Conservation (phyloP, 2,888 invertebrate species). For the Eumerus sabulonum region DNA sequence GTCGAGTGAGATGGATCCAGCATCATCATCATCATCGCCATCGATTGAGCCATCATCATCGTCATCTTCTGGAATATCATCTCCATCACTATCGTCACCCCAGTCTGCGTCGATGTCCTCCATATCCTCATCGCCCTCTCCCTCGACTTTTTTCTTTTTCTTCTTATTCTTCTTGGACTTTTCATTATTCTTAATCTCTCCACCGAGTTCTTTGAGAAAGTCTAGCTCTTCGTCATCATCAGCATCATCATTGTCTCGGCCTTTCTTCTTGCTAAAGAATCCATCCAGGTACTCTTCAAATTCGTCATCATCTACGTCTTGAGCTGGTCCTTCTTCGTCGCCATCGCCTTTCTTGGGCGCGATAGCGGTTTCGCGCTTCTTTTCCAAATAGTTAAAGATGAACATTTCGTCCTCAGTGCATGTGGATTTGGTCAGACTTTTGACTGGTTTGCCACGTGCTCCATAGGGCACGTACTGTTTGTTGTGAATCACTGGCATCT, state of each 20-base stretch:
- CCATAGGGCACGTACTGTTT: slow-evolving; percentile 87
- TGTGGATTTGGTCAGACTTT: slow-evolving; percentile 83
- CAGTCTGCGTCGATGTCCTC: slow-evolving; percentile 75
- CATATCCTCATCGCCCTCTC: slow-evolving; percentile 76
- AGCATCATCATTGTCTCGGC: slow-evolving; percentile 80
- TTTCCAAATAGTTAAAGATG: slow-evolving; percentile 82
- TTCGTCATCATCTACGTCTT: slow-evolving; percentile 84
- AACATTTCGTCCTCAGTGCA: slow-evolving; percentile 93
- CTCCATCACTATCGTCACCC: slow-evolving; percentile 76
- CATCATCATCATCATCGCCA: slow-evolving; percentile 72
- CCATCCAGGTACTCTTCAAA: slow-evolving; percentile 80
- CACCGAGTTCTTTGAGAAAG: slow-evolving; percentile 84
- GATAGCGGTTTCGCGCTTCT: slow-evolving; percentile 78
- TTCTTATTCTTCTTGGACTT: slow-evolving; percentile 70
- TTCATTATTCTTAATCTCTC: slow-evolving; percentile 74
- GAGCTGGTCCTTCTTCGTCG: slow-evolving; percentile 81
- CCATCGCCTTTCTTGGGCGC: slow-evolving; percentile 70
- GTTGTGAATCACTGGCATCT: slow-evolving; percentile 76
- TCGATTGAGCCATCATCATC: slow-evolving; percentile 74
- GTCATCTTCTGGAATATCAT: slow-evolving; percentile 71
- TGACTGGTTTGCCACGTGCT: slow-evolving; percentile 85
- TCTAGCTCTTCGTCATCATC: slow-evolving; percentile 85
- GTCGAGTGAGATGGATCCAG: slow-evolving; percentile 70
- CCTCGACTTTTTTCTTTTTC: slow-evolving; percentile 70
- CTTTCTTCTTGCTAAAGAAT: slow-evolving; percentile 79